Percentiles rank a stretch among this genome's conserved stretches.
These are phyloP conservation scores for Tenebrosternarchus preto DNA, from an alignment of 2,113 vertebrate species.

Conservation along the genomic window DNA sequence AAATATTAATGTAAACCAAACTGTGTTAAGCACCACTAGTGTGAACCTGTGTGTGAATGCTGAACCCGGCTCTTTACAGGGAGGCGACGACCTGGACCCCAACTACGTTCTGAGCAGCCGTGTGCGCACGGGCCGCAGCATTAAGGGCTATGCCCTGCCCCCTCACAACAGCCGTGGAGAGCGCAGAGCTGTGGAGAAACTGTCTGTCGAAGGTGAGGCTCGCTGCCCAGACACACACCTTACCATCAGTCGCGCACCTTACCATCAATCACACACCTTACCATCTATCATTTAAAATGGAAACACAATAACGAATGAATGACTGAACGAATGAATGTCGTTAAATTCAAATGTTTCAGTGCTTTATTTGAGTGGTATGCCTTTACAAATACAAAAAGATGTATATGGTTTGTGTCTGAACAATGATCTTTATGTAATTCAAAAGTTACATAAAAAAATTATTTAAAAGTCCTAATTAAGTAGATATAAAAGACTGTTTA, in stretches of 20 bases:
- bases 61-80: conserved; percentile 65
- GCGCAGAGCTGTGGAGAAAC: conserved; percentile 83
- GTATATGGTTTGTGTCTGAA: too few relatives aligned
- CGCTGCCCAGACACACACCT: too few relatives aligned
- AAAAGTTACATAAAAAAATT: too few relatives aligned
- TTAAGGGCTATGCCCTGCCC: conserved; percentile 88
- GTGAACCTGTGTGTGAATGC: not conserved
- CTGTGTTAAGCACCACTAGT: not conserved
- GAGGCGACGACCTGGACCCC: conserved; percentile 89
- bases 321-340: too few relatives aligned
- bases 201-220: conserved; percentile 81
- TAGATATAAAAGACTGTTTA: not conserved
- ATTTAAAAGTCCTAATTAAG: not conserved
- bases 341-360: not conserved
- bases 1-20: too few relatives aligned
- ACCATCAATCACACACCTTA: too few relatives aligned
- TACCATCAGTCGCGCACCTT: too few relatives aligned
- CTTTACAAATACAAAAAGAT: too few relatives aligned
- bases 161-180: conserved; percentile 92
- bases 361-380: too few relatives aligned
- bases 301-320: not conserved
- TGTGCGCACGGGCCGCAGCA: conserved; percentile 92
- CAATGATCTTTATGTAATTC: too few relatives aligned
- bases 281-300: too few relatives aligned
- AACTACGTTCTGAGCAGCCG: conserved; percentile 90